Evolutionary conservation across 2,113 vertebrate genomes (phyloP).

Genomic region (Apistogramma diplotaenia): DNA sequence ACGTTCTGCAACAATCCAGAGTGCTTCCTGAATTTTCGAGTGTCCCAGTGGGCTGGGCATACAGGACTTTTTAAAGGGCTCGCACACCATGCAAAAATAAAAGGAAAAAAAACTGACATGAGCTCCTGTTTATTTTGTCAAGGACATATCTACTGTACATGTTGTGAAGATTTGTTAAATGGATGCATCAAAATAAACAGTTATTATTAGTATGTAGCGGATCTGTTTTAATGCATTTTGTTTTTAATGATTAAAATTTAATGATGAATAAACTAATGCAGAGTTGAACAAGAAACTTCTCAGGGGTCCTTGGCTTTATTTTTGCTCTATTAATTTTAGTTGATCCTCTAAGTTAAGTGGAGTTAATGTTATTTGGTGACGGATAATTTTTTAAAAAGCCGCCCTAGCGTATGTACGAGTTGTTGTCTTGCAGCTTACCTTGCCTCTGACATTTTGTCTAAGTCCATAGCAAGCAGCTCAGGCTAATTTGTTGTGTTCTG

Average conservation of each 20-base stretch:
- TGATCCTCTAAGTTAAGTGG: not conserved
- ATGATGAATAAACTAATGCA: slow-evolving; percentile 30
- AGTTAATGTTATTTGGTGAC: not conserved
- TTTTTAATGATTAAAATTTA: slow-evolving; percentile 20
- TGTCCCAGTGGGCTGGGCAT: slow-evolving; percentile 31
- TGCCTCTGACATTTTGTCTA: not conserved
- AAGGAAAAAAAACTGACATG: slow-evolving; percentile 37
- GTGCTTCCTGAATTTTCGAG: slow-evolving; percentile 64
- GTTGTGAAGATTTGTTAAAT: slow-evolving; percentile 70
- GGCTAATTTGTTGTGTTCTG: slow-evolving; percentile 70
- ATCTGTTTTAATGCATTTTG: slow-evolving; percentile 36
- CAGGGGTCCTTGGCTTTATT: not conserved
- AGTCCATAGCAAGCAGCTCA: slow-evolving; percentile 29
- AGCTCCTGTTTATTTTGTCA: slow-evolving; percentile 55
- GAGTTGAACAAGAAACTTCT: not conserved
- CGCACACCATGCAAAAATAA: slow-evolving; percentile 55
- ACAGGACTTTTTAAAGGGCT: slow-evolving; percentile 67
- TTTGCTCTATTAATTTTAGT: not conserved
- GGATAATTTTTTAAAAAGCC: not conserved
- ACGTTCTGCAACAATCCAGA: slow-evolving; percentile 56
- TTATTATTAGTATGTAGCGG: slow-evolving; percentile 32
- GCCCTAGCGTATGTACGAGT: not conserved
- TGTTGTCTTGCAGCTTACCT: not conserved
- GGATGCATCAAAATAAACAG: slow-evolving; percentile 64
- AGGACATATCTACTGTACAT: slow-evolving; percentile 69